A percentile compares a stretch with the other conserved stretches of the same genome.
These are phyloP conservation scores for Crocallis elinguaria DNA, from an alignment of 2,888 invertebrate species.

Conservation along the genomic window DNA sequence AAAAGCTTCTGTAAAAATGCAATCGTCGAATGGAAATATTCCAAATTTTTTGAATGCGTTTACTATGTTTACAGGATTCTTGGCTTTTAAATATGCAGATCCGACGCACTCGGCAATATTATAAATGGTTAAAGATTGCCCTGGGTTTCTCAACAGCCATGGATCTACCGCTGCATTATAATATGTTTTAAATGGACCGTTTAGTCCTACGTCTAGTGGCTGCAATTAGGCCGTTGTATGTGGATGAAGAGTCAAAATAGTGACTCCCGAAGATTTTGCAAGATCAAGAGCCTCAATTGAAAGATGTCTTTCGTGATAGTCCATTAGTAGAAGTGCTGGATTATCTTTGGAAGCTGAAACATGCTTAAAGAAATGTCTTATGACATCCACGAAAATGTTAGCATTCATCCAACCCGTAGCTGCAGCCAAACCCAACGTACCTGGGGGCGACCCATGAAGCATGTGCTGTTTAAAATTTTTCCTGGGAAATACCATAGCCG, in stretches of 20 bases:
- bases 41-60: constrained; percentile 42
- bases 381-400: constrained; percentile 51
- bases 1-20: constrained; percentile 47
- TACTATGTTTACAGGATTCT: constrained; percentile 19
- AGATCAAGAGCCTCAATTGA: constrained; percentile 37
- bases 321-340: constrained; percentile 46
- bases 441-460: constrained; percentile 27
- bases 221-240: constrained; percentile 59
- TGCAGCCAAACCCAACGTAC: constrained; percentile 24
- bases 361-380: constrained; percentile 55
- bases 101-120: constrained; percentile 21
- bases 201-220: constrained; percentile 54
- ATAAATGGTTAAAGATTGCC: constrained; percentile 13
- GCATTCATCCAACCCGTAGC: constrained; percentile 56
- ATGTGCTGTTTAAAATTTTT: constrained; percentile 28
- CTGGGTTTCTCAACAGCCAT: constrained; percentile 12
- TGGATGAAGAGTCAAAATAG: constrained; percentile 59
- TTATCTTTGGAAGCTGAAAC: constrained; percentile 40
- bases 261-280: constrained; percentile 53
- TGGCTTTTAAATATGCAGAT: constrained; percentile 15
- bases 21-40: constrained; percentile 48
- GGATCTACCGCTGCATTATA: constrained; percentile 24
- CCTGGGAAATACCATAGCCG: constrained; percentile 35
- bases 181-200: constrained; percentile 46
- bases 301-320: constrained; percentile 57